Evolutionary conservation across 1,140 invertebrate species (phyloP), one percentile per base, ranked within the genome.

Genomic region (Micrasema longulum): DNA sequence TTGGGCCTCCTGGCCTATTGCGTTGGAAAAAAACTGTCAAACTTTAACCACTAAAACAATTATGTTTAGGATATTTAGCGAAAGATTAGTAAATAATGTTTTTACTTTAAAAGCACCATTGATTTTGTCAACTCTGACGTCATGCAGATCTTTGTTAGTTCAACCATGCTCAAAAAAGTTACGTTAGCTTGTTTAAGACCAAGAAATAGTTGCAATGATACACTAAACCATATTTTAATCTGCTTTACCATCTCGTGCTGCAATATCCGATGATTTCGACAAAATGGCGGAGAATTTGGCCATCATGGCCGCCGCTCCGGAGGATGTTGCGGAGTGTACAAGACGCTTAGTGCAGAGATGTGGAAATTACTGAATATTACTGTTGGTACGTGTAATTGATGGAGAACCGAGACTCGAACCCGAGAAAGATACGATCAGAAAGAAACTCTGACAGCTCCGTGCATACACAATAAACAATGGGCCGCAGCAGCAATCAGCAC

Each of bases 331-430:
- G 26, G 52, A 55, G 26, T 26, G 14, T 23, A 12, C n/a, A n/a
- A n/a, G n/a, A n/a, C n/a, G 52, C 22, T 11, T 35, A 31, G 52
- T 23, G 52, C 35, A n/a, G 23, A 55, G 22, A 55, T 55, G 52
- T 55, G 12, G 52, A 53, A 53, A 31, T 55, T 48, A 22, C 47
- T 20, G 14, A 31, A 31, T 26, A 55, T 55, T 55, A 55, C 26
- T 55, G 22, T 55, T 26, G 26, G 52, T 7, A 31, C 26, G n/a
- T n/a, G 52, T 55, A 55, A 55, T 55, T 55, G 52, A 55, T 23
- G 52, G 52, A 53, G 52, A 55, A 26, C 52, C 52, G 52, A 55
- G 52, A 53, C 52, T 55, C 52, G 52, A 55, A 55, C 52, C 52
- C n/a, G n/a, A 12, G 52, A n/a, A 16, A 55, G 52, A 55, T 55